Base-by-base conservation (phyloP, 2,113 vertebrate genomes). In the Dromiciops gliroides region DNA sequence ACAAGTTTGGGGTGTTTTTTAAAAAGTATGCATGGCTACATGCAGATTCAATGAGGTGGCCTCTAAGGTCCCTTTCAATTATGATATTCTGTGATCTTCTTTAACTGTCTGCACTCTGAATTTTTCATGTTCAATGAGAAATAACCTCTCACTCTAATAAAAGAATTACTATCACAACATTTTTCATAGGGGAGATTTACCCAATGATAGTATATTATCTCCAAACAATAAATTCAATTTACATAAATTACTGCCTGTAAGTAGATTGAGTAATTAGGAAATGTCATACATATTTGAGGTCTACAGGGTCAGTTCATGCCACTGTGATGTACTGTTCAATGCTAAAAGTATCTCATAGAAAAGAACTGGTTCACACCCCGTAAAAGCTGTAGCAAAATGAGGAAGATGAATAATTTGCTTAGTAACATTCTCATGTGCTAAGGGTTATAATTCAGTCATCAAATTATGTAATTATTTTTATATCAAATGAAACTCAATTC, bases 241-340 rank as follows among this genome's bases (percentile, higher is more conserved):
- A 60, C n/a, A 92, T 90, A 89, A 92, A 89, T 89, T 48, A 52
- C 1, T 83, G 37, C 67, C 48, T 93, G 26, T 51, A 50, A 37
- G 14, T 12, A 91, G 8, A 89, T 91, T 91, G 16, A 44, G n/a
- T 22, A 75, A 89, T 93, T 94, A 95, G 90, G 37, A 19, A 93
- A 60, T 5, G 11, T 0, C 0, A 88, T 91, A 93, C 56, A 37
- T 37, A 52, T 83, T 48, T 2, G 7, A 14, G 53, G 31, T 51
- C 67, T 89, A 50, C 60, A 75, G 91, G n/a, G 19, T 92, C 31
- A 89, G 10, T 60, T 24, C 67, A 44, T 44, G 67, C 37, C n/a
- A 6, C 16, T 75, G 6, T 37, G 37, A n/a, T 75, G 60, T 37
- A 37, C 31, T 37, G 7, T 75, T n/a, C 37, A 75, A 75, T n/a